Conservation (phyloP, 2,113 vertebrate genomes). For the Onychostruthus taczanowskii region DNA sequence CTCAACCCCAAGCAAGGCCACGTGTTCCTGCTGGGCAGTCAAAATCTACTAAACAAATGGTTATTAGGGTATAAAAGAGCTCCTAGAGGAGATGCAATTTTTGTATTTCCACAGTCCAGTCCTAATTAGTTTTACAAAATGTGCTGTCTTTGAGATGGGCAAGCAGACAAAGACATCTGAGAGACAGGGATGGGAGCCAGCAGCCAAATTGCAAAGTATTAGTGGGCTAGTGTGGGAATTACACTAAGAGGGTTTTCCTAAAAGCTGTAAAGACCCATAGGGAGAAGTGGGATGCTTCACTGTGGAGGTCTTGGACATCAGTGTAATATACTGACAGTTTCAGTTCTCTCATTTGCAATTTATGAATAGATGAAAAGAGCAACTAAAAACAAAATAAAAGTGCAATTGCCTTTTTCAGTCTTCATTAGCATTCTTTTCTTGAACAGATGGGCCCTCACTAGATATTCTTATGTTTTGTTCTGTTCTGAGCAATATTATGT, state of each 20-base stretch:
- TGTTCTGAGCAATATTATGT: neutral
- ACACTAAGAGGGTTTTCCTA: neutral
- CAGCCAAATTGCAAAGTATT: neutral
- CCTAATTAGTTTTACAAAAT: neutral
- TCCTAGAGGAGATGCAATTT: neutral
- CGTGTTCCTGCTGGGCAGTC: neutral
- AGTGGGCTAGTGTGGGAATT: neutral
- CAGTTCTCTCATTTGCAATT: constrained; percentile 31
- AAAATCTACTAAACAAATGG: neutral
- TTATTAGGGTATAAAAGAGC: neutral
- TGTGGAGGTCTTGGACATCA: neutral
- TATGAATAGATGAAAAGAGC: constrained; percentile 51
- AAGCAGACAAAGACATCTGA: neutral
- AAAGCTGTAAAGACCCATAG: neutral
- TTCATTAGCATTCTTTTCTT: constrained; percentile 50
- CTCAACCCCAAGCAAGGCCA: neutral
- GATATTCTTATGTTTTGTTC: constrained; percentile 26
- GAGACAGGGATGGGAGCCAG: neutral
- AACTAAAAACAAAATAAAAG: constrained; percentile 26
- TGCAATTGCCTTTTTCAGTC: constrained; percentile 22
- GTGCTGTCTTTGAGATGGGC: neutral
- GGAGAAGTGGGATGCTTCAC: neutral
- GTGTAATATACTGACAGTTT: neutral
- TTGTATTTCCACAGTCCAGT: neutral
- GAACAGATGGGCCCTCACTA: constrained; percentile 43